Evolutionary conservation across 2,113 vertebrate genomes (phyloP).

Genomic region (Parus major): DNA sequence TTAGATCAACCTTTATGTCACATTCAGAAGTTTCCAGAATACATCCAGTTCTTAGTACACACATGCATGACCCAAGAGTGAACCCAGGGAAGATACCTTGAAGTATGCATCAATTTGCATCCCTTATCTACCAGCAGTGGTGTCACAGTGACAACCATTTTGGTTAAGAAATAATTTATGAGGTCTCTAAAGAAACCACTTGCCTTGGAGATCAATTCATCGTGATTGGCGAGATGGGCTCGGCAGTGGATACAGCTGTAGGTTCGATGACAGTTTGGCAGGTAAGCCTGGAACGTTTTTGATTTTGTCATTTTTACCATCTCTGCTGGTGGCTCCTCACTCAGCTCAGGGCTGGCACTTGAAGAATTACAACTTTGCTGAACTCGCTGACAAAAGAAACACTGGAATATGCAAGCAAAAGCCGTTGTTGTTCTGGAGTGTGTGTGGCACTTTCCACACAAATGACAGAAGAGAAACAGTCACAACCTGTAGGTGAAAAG

Average conservation of each 20-base stretch:
- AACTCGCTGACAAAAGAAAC: conserved; percentile 94
- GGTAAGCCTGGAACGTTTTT: conserved; percentile 98
- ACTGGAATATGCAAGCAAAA: conserved; percentile 94
- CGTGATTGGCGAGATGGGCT: conserved; percentile 96
- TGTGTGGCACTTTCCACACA: conserved; percentile 94
- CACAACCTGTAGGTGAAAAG: conserved; percentile 78
- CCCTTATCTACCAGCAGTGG: not conserved
- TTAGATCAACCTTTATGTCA: not conserved
- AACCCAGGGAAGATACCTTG: not conserved
- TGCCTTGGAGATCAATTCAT: conserved; percentile 95
- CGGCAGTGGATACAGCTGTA: conserved; percentile 99
- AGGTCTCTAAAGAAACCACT: conserved; percentile 48
- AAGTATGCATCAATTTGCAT: not conserved
- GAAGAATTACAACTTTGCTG: conserved; percentile 88
- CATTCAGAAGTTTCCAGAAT: not conserved
- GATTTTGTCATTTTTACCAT: conserved; percentile 99
- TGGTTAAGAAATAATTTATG: not conserved
- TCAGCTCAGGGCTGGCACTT: conserved; percentile 87
- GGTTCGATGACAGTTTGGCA: conserved; percentile 94
- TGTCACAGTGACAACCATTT: not conserved
- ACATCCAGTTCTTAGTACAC: not conserved
- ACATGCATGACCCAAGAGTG: not conserved
- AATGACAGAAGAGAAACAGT: conserved; percentile 84
- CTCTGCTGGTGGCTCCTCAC: conserved; percentile 85
- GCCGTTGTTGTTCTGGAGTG: conserved; percentile 91